Base-by-base conservation (phyloP, 2,797 vertebrate species). In the Ctenopoma kingsleyae region DNA sequence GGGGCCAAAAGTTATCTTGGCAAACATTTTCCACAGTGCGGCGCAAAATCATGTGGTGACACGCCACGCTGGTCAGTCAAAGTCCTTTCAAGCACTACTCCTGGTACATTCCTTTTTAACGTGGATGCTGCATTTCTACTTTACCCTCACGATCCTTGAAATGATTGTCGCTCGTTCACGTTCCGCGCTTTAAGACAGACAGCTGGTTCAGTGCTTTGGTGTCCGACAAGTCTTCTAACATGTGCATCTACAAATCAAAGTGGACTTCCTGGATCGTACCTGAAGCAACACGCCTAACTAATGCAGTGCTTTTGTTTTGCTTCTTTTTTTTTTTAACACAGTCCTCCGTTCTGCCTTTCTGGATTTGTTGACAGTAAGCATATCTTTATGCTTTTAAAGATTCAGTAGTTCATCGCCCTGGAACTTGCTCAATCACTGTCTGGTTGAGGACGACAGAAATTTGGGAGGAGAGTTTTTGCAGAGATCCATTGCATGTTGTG, bases 401-500 rank as follows among this genome's bases (percentile, higher is more conserved):
- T 89, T 87, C 87, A 93, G 88, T 87, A 91, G 92, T 93, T 94
- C 90, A 91, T 79, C 92, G 87, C 87, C 93, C 89, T 15, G 50
- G 36, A 65, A 57, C 19, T 65, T n/a, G 17, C 49, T 32, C 92
- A 86, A 89, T 93, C 90, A 10, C 43, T 27, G 62, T 58, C n/a
- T 56, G 56, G 63, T 60, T 3, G 7, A 53, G 32, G 30, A 32
- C 30, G 30, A 86, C 92, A 92, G 90, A 93, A 94, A 93, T 94
- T 93, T 91, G 49, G 23, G n/a, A 36, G 67, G 51, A 91, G 93
- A 93, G 94, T n/a, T 40, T 95, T 95, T 95, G 94, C 92, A 70
- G 95, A 94, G 94, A 94, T 93, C 91, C 89, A 93, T 95, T 93
- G 94, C 95, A 96, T 96, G 96, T 97, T 98, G 94, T 97, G 96